phyloP scores from a whole-genome alignment of 2,113 vertebrate species.

The Panthera tigris region DNA sequence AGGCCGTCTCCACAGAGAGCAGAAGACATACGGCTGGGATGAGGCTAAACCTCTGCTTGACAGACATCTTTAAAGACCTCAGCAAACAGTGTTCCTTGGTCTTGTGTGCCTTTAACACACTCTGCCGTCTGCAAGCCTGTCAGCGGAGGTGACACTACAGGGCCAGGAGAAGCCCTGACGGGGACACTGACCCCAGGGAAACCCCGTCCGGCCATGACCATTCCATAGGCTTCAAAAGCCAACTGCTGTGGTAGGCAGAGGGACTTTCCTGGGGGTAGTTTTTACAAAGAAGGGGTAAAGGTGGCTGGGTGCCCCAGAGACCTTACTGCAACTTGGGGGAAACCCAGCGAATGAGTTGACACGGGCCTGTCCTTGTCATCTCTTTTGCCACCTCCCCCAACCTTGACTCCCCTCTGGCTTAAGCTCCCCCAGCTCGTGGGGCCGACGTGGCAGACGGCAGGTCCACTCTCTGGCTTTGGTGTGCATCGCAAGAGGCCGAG shows the following conservation, averaged over 20 bases:
- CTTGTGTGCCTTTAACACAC: neutral
- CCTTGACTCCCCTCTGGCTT: neutral
- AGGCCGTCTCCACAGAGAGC: accelerated
- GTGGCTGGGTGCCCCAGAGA: neutral
- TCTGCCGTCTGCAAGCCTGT: neutral
- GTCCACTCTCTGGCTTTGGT: neutral
- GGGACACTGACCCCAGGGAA: neutral
- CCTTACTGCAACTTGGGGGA: neutral
- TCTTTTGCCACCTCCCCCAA: neutral
- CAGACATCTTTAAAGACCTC: neutral
- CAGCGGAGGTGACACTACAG: neutral
- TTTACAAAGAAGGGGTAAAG: neutral
- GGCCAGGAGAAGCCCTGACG: neutral
- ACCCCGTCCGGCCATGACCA: neutral
- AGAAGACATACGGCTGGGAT: accelerated
- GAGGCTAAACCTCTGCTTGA: neutral
- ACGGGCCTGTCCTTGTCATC: neutral
- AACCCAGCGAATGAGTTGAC: neutral
- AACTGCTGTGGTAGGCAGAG: neutral
- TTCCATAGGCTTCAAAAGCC: neutral
- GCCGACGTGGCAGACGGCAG: neutral
- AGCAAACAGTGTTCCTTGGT: neutral
- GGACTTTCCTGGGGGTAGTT: constrained; percentile 59
- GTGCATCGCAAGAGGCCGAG: neutral
- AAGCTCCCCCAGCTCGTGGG: neutral